Conservation (phyloP, 2,113 vertebrate genomes). For the Pteruthius melanotis region DNA sequence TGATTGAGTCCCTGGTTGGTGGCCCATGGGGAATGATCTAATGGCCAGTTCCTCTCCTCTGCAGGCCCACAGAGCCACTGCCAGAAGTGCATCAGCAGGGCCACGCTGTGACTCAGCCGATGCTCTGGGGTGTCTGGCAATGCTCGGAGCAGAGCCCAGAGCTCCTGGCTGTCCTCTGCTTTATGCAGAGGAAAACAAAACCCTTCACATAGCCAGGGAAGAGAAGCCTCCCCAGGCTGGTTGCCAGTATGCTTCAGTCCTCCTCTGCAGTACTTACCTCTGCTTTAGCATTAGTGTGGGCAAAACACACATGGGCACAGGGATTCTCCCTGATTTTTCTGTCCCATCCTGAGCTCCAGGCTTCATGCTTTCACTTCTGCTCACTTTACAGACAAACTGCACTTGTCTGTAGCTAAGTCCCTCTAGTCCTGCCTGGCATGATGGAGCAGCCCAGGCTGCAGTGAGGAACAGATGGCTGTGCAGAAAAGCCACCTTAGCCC, state of each 20-base stretch:
- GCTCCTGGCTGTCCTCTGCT: not conserved
- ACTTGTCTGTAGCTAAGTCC: not conserved
- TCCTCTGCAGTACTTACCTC: not conserved
- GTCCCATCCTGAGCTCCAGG: not conserved
- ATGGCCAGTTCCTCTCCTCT: not conserved
- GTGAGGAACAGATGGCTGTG: not conserved
- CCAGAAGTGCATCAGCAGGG: not conserved
- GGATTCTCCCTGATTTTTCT: not conserved
- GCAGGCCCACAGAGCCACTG: not conserved
- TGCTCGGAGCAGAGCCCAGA: not conserved
- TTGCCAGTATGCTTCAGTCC: not conserved
- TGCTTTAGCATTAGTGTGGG: not conserved
- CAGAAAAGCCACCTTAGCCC: not conserved
- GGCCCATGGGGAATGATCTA: not conserved
- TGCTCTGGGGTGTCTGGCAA: not conserved
- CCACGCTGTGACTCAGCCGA: fast-evolving
- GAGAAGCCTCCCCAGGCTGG: not conserved
- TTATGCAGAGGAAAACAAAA: not conserved
- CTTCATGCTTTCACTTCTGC: not conserved
- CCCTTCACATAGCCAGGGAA: not conserved
- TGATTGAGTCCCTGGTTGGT: not conserved
- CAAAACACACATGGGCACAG: not conserved
- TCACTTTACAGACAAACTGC: not conserved
- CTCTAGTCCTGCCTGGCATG: not conserved
- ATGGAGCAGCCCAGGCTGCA: not conserved